Evolutionary conservation across 2,888 invertebrate species (phyloP), one percentile per base, ranked within the genome.

Genomic region (Callosobruchus maculatus): DNA sequence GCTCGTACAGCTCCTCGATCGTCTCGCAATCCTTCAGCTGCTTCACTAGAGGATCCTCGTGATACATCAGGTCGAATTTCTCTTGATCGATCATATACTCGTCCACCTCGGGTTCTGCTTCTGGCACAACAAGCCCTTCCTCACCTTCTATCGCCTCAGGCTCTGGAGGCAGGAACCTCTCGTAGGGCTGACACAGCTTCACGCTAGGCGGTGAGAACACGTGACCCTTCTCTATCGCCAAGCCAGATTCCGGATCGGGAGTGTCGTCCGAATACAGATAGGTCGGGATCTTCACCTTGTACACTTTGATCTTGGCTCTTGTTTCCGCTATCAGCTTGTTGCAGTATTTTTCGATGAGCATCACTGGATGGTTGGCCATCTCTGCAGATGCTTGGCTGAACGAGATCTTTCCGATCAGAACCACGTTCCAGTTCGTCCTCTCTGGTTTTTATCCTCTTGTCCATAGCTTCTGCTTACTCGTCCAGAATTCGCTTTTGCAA

Each of bases 401-500:
- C 0, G 92, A 92, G 70, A 93, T 92, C 83, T 90, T 90, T 31
- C 93, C 93, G 70, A 90, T 90, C 30, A 93, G 87, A 74, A 93
- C 92, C 77, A 93, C 93, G 88, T 84, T 92, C 92, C 88, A 92
- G 89, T 81, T 90, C 90, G 67, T 78, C 79, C 86, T 92, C 90
- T 87, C 92, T 87, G 67, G 88, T 86, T 73, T 89, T 88, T 78
- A 93, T 92, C 80, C 93, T 87, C 83, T 90, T 90, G 79, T 90
- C 89, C 86, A 93, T 91, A 77, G 89, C 89, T 77, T 90, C 90
- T 79, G 91, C 91, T 81, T 92, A 92, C 81, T 92, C 92, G 68
- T 89, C 90, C 66, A 91, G 88, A 78, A 93, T 91, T 70, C 91
- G 87, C 68, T 91, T 89, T 83, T 92, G 91, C 72, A 93, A 88